Evolutionary conservation across 2,113 vertebrate species (phyloP).

Genomic region (Pelobates fuscus): DNA sequence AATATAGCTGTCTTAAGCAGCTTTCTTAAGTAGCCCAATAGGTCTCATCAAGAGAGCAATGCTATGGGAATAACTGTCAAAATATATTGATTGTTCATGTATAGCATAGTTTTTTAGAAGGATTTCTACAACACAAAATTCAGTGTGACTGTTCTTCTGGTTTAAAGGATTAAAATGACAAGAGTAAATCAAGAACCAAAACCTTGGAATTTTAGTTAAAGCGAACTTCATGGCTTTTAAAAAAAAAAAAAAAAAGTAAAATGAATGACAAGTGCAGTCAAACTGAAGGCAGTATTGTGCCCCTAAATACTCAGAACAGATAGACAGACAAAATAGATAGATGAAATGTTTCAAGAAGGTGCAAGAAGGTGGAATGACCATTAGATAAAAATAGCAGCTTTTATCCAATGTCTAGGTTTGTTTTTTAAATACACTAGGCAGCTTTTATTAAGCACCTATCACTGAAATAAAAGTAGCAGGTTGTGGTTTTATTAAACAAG

Average conservation of each 20-base stretch:
- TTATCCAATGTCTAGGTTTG: no score
- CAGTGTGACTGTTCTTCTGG: conserved; percentile 41
- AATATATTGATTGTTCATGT: conserved; percentile 51
- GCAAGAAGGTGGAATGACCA: no score
- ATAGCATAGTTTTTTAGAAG: conserved; percentile 41
- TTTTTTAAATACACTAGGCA: no score
- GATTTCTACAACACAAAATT: conserved; percentile 50
- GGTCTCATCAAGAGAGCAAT: conserved; percentile 28
- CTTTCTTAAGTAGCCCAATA: conserved; percentile 34
- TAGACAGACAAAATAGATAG: no score
- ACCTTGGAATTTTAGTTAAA: neutral
- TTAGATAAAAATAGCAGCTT: no score
- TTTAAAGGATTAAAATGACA: conserved; percentile 53
- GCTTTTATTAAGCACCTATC: no score
- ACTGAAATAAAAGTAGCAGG: no score
- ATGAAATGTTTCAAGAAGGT: no score
- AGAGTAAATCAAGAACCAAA: conserved; percentile 41
- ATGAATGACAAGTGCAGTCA: neutral
- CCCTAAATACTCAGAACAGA: no score
- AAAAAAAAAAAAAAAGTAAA: neutral
- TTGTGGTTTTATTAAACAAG: no score
- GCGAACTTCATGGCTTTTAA: neutral
- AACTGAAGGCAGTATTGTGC: neutral
- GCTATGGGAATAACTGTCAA: conserved; percentile 53
- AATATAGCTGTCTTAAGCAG: conserved; percentile 48